Evolutionary conservation across 2,797 vertebrate species (phyloP), one percentile per base, ranked within the genome.

Genomic region (Liasis olivaceus): DNA sequence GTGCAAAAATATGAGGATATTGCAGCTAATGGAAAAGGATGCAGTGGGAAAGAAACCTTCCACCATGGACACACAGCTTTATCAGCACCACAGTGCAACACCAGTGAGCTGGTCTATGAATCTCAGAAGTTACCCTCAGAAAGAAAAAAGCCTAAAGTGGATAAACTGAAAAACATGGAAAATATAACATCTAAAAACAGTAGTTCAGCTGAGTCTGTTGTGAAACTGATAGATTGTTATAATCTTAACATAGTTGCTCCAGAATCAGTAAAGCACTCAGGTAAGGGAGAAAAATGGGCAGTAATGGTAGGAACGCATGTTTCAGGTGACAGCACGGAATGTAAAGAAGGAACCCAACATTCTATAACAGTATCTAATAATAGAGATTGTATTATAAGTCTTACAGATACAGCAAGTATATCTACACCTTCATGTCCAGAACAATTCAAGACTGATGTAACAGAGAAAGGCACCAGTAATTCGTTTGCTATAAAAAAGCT

Each of bases 121-220:
- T 91, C 85, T 86, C 95, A 97, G 66, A 95, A 96, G 47, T 94
- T 98, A 92, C 98, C 98, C 59, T 98, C 98, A 0, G 98, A 99
- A 93, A 98, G 98, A 94, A 99, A 99, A 96, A 99, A 99, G 94
- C 97, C 98, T 87, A 98, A 98, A 96, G 98, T 98, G 1, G 98
- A 98, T 42, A 95, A 96, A 28, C 85, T 66, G 77, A 94, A 94
- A 59, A 93, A 81, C 59, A 93, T 15, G 56, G 94, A 95, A 85
- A 94, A 42, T 2, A 2, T 66, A 2, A 81, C 85, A 77, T 66
- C 90, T 11, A 89, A 90, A 87, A 12, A 42, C 15, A 31, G 54
- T 1, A 58, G 36, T 3, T 66, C 47, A 51, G 69, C 1, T 59
- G 86, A 42, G 5, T 93, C 93, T 85, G 90, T 1, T 59, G 91